A percentile compares a stretch with the other conserved stretches of the same genome.
Conservation (phyloP, 2,797 vertebrate genomes). For the Calcarius lapponicus region DNA sequence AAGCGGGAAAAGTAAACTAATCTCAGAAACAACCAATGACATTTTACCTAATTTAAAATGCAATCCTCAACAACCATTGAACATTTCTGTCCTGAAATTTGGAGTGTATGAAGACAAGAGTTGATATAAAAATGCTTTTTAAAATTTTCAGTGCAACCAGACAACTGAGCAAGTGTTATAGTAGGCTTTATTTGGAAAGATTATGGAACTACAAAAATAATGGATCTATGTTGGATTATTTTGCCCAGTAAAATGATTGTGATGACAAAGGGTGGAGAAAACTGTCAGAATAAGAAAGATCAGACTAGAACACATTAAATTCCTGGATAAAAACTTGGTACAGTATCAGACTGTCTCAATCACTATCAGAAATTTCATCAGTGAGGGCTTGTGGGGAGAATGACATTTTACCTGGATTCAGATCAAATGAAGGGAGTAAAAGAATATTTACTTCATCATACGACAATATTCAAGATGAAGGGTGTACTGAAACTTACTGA, state of each 20-base stretch:
- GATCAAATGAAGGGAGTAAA: not conserved
- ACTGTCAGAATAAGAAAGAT: not conserved
- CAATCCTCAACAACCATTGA: not conserved
- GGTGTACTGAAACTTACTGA: not conserved
- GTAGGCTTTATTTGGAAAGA: not conserved
- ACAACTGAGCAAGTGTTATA: not conserved
- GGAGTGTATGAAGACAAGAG: not conserved
- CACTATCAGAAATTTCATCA: not conserved
- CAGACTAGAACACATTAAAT: not conserved
- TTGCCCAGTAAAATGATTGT: not conserved
- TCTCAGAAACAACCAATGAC: not conserved
- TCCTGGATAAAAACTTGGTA: not conserved
- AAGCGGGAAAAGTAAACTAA: not conserved
- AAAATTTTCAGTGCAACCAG: not conserved
- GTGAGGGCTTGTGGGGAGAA: not conserved
- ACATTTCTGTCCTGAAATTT: not conserved
- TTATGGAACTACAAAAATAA: not conserved
- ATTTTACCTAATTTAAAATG: not conserved
- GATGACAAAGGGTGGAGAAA: not conserved
- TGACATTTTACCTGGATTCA: not conserved
- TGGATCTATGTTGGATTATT: not conserved
- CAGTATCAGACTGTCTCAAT: not conserved
- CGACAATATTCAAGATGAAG: not conserved
- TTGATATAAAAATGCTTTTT: not conserved
- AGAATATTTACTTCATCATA: not conserved